These are phyloP conservation scores for Megalurothrips usitatus DNA, from an alignment of 2,888 invertebrate genomes.

Conservation along the genomic window DNA sequence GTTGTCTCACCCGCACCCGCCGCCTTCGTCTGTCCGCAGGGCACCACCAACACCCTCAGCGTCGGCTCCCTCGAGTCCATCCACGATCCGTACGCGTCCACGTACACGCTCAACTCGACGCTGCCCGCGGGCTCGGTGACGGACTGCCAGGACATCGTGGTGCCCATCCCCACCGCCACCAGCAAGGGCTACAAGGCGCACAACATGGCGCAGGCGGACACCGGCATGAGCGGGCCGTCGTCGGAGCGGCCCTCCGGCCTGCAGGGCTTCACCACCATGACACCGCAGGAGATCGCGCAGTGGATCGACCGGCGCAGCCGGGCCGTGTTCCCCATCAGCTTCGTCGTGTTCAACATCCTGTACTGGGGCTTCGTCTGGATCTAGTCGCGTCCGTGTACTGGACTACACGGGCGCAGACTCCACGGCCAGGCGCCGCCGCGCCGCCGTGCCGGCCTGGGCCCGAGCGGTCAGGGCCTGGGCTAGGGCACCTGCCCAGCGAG, in stretches of 20 bases:
- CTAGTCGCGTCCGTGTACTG: slow-evolving; percentile 27
- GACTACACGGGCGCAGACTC: not conserved
- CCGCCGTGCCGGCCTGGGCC: not conserved
- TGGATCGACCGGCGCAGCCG: slow-evolving; percentile 81
- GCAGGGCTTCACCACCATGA: slow-evolving; percentile 71
- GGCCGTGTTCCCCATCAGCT: slow-evolving; percentile 69
- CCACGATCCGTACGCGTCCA: slow-evolving; percentile 37
- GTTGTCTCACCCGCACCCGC: not conserved
- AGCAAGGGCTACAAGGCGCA: slow-evolving; percentile 2
- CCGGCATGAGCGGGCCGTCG: slow-evolving; percentile 44
- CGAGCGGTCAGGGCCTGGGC: too few species aligned
- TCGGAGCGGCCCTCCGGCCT: not conserved
- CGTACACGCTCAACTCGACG: slow-evolving; percentile 27
- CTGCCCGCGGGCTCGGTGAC: slow-evolving; percentile 32
- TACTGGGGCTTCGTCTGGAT: slow-evolving; percentile 70
- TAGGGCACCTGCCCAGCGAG: too few species aligned
- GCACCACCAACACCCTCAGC: slow-evolving; percentile 39
- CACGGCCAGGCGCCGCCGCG: not conserved
- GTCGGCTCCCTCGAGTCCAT: slow-evolving; percentile 41
- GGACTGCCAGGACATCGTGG: slow-evolving; percentile 31
- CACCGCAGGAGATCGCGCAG: slow-evolving; percentile 80
- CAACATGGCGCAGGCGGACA: slow-evolving; percentile 43
- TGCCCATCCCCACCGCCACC: slow-evolving; percentile 25
- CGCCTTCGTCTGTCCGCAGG: slow-evolving; percentile 32
- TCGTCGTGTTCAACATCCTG: slow-evolving; percentile 71